Percentiles rank a stretch among this genome's conserved stretches.
Evolutionary conservation across 1,140 invertebrate species (phyloP).

Genomic region (Heliconius congener): DNA sequence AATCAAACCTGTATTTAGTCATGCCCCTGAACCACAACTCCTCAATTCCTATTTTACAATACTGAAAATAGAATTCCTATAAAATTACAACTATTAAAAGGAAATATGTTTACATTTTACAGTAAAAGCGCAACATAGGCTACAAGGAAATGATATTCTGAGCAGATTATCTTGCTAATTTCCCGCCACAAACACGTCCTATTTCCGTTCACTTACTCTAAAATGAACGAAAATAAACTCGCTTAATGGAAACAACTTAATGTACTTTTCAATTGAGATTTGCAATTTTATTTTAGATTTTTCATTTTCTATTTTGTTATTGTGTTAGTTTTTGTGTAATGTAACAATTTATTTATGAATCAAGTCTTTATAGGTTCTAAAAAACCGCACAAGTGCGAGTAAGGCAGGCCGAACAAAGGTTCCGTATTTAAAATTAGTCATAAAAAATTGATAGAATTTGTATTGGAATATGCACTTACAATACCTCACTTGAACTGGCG

Average conservation of each 20-base stretch:
- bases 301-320: not conserved
- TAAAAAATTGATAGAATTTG: too few species aligned
- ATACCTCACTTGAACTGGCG: too few species aligned
- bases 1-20: too few species aligned
- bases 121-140: conserved; percentile 35
- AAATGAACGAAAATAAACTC: conserved; percentile 39
- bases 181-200: conserved; percentile 45
- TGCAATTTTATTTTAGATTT: not conserved
- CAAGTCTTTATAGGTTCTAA: too few species aligned
- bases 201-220: conserved; percentile 43
- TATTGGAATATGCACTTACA: too few species aligned
- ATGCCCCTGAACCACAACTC: too few species aligned
- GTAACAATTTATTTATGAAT: too few species aligned
- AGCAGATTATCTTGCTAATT: conserved; percentile 50
- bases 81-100: conserved; percentile 3
- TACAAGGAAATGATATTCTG: conserved; percentile 48
- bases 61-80: not conserved
- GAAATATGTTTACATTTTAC: conserved; percentile 41
- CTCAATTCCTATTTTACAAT: not conserved
- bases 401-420: too few species aligned
- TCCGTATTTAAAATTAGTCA: too few species aligned
- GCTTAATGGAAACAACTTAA: conserved; percentile 29
- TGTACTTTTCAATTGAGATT: conserved; percentile 30
- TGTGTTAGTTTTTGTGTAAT: not conserved
- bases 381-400: too few species aligned